Evolutionary conservation across 2,113 vertebrate species (phyloP), one percentile per base, ranked within the genome.

Genomic region (Anas platyrhynchos): DNA sequence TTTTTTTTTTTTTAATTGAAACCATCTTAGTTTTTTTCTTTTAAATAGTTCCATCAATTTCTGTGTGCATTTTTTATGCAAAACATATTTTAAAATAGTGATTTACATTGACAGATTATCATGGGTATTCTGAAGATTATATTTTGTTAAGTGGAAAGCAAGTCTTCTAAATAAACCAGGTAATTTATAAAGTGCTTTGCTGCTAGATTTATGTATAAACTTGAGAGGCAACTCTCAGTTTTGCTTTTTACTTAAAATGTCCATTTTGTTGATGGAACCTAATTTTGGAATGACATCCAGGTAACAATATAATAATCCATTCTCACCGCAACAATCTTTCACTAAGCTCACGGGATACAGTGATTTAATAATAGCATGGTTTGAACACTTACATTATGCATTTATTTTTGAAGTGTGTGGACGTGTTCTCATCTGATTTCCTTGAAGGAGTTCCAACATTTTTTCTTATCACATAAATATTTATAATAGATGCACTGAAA

Each of bases 381-480:
- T 89, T 69, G 65, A 89, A 92, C 59, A 59, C n/a, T 80, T 89
- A 75, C 13, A 83, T 94, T 93, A 72, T 86, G 50, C 59, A 82
- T 75, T 86, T 91, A 77, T 80, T 95, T 95, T 86, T 88, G 26
- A 94, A 92, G 59, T 82, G 48, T 72, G 21, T 66, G 77, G 58
- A 87, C 1, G 5, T 16, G 50, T 87, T 95, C 36, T 92, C 69
- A 85, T 84, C 66, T 89, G 67, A 85, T 90, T 92, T 84, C 32
- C 67, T 95, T 94, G 92, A 94, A 93, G 21, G 81, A 79, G 50
- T 84, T 81, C 52, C 86, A 92, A 36, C 3, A 67, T 65, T 89
- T 94, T 61, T 83, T 82, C 66, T 91, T 83, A 66, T 76, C 41
- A 15, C 67, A 92, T 89, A 95, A 96, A 96, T 96, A 94, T 96